These are phyloP conservation scores for Brachyopa scutellaris DNA, from an alignment of 2,888 invertebrate genomes.

Conservation along the genomic window DNA sequence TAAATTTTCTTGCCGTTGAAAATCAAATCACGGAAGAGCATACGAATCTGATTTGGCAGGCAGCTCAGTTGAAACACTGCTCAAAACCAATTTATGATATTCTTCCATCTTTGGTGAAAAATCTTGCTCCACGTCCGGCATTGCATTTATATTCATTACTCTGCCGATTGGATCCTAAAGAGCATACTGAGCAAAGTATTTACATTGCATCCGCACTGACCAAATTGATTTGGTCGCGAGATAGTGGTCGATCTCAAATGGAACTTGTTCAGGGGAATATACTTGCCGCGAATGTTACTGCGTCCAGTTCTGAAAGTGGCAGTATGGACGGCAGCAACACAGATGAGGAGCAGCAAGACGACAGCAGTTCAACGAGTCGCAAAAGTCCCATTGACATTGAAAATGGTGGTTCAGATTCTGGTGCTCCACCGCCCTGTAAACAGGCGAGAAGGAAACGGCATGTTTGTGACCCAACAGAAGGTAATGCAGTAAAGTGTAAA, in stretches of 20 bases:
- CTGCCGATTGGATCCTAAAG: conserved; percentile 93
- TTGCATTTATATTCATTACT: conserved; percentile 93
- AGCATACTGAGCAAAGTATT: conserved; percentile 96
- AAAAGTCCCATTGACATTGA: conserved; percentile 82
- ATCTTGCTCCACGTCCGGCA: conserved; percentile 93
- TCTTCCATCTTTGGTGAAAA: conserved; percentile 93
- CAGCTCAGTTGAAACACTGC: conserved; percentile 97
- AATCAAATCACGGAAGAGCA: conserved; percentile 94
- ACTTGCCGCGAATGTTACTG: conserved; percentile 82
- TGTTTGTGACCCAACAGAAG: conserved; percentile 79
- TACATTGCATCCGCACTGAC: conserved; percentile 94
- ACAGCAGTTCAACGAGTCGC: conserved; percentile 85
- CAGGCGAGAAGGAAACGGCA: conserved; percentile 81
- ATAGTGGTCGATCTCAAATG: conserved; percentile 82
- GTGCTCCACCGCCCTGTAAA: conserved; percentile 84
- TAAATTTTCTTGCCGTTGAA: conserved; percentile 96
- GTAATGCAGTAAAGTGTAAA: conserved; percentile 67
- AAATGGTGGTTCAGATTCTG: conserved; percentile 81
- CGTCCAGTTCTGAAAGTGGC: conserved; percentile 89
- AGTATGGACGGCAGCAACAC: conserved; percentile 91
- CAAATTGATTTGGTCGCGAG: conserved; percentile 95
- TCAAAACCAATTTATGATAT: conserved; percentile 96
- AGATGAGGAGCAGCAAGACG: conserved; percentile 86
- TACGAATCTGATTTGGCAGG: conserved; percentile 96
- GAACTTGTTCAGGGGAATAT: conserved; percentile 80